Conservation (phyloP, 1,140 invertebrate genomes). For the Oppia nitens region DNA sequence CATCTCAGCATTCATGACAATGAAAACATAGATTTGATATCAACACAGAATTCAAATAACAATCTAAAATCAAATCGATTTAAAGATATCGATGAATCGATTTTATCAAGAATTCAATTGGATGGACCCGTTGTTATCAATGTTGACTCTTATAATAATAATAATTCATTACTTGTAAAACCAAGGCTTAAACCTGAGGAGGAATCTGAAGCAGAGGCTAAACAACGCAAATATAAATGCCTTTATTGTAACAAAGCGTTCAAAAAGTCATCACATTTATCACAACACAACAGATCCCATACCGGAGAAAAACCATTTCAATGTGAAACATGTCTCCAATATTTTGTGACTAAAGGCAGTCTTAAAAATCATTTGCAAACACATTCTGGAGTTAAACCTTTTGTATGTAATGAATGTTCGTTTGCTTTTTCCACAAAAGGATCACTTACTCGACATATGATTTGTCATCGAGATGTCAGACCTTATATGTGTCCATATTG, state of each 20-base stretch:
- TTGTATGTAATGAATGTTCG: background rate
- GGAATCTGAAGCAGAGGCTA: background rate
- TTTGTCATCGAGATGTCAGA: slow-evolving; percentile 41
- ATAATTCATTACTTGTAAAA: background rate
- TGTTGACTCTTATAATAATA: slow-evolving; percentile 30
- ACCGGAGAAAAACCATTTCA: slow-evolving; percentile 32
- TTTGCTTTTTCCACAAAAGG: background rate
- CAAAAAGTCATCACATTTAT: slow-evolving; percentile 39
- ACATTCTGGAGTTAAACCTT: background rate
- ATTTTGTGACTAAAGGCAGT: background rate
- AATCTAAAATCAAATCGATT: slow-evolving; percentile 17
- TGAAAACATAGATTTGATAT: background rate
- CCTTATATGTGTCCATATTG: slow-evolving; percentile 54
- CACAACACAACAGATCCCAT: slow-evolving; percentile 52
- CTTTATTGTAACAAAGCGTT: background rate
- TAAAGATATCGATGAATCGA: slow-evolving; percentile 20
- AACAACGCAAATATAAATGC: background rate
- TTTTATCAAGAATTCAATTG: slow-evolving; percentile 34
- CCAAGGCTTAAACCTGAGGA: background rate
- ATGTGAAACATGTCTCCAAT: slow-evolving; percentile 22
- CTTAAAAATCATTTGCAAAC: background rate
- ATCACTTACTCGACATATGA: slow-evolving; percentile 36
- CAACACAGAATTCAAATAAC: background rate
- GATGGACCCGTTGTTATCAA: slow-evolving; percentile 42
- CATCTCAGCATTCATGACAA: background rate